These are phyloP conservation scores for Copsychus sechellarum DNA, from an alignment of 2,113 vertebrate genomes.

Conservation along the genomic window DNA sequence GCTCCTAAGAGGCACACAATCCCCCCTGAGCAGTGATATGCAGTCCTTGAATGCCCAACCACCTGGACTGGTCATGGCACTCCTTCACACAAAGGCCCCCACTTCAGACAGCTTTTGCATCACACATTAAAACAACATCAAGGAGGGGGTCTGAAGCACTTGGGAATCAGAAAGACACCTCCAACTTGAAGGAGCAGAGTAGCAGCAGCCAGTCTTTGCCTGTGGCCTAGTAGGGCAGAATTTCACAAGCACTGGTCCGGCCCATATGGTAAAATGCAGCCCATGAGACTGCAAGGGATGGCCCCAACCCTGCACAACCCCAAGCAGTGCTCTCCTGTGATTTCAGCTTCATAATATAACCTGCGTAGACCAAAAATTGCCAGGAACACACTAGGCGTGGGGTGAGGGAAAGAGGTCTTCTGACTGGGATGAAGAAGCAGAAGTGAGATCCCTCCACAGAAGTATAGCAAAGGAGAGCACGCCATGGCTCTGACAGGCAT, in stretches of 20 bases:
- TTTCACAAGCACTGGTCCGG: neutral
- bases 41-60: neutral
- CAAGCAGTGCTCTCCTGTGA: neutral
- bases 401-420: neutral
- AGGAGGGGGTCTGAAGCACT: neutral
- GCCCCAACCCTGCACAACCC: neutral
- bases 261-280: neutral
- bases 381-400: neutral
- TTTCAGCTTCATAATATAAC: neutral
- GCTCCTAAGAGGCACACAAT: fast-evolving
- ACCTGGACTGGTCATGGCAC: neutral
- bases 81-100: neutral
- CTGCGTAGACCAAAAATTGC: neutral
- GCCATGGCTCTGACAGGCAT: neutral
- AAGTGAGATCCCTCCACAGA: neutral
- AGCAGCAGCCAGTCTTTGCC: neutral
- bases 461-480: neutral
- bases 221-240: neutral
- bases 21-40: neutral
- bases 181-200: neutral
- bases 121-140: neutral
- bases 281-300: neutral
- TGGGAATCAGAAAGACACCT: neutral
- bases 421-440: neutral
- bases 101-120: neutral